Evolutionary conservation across 2,888 invertebrate species (phyloP).

Genomic region (Lysandra coridon): DNA sequence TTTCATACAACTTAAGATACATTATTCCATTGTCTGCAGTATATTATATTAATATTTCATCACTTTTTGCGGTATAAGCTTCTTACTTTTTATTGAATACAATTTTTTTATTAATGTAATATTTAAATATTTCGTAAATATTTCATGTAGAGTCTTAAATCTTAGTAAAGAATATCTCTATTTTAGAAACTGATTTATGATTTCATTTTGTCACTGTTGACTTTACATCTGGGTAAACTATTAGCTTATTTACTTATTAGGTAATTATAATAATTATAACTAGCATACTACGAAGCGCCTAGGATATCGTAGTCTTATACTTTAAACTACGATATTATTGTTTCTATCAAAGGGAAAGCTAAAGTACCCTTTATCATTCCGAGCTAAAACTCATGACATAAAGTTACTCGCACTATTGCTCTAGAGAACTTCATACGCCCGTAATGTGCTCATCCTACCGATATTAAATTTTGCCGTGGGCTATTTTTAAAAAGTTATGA

Average conservation of each 20-base stretch:
- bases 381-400: neutral
- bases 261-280: too few species aligned
- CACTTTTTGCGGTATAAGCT: neutral
- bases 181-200: too few species aligned
- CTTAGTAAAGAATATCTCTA: too few species aligned
- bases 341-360: neutral
- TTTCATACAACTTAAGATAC: neutral
- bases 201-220: too few species aligned
- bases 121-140: too few species aligned
- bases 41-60: neutral
- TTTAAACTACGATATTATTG: too few species aligned
- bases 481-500: conserved; percentile 17
- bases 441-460: conserved; percentile 9
- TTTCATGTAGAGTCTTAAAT: too few species aligned
- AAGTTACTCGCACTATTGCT: neutral
- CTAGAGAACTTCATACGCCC: conserved; percentile 6
- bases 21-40: neutral
- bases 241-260: too few species aligned
- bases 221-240: too few species aligned
- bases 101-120: neutral
- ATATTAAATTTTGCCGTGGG: neutral
- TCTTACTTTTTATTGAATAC: neutral
- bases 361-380: neutral
- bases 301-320: too few species aligned
- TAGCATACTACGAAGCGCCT: too few species aligned